Conservation (phyloP, 2,888 invertebrate genomes). For the Sinodicranocentrus sp. region DNA sequence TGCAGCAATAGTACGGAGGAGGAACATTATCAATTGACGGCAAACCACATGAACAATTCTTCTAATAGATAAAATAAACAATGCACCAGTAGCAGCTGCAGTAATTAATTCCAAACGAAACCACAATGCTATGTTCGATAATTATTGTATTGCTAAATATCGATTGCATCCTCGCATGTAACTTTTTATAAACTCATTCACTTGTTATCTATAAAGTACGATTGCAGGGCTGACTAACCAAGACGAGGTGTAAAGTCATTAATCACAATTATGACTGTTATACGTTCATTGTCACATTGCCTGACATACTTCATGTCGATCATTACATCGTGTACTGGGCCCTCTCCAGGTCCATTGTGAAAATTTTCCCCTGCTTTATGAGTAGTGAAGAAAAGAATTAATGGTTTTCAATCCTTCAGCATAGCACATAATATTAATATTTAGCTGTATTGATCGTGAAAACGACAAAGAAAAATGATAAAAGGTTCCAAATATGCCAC, state of each 20-base stretch:
- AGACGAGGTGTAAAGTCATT: constrained; percentile 51
- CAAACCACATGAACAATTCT: constrained; percentile 1
- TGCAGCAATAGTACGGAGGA: no score
- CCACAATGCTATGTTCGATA: neutral
- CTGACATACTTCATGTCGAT: constrained; percentile 35
- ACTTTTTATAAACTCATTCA: no score
- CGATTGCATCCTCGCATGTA: no score
- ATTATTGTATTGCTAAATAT: no score
- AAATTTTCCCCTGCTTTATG: neutral
- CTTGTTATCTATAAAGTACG: neutral
- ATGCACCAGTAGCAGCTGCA: constrained; percentile 1
- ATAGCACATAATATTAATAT: neutral
- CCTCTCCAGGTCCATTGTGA: constrained; percentile 24
- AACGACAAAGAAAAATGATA: neutral
- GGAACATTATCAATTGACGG: neutral
- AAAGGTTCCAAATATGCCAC: constrained; percentile 19
- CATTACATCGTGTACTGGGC: neutral
- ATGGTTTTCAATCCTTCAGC: constrained; percentile 14
- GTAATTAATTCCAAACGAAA: neutral
- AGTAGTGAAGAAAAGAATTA: constrained; percentile 7
- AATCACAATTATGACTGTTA: constrained; percentile 58
- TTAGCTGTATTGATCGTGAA: constrained; percentile 1
- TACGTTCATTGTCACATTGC: constrained; percentile 42
- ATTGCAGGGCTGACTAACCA: neutral
- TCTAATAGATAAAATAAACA: constrained; percentile 1